phyloP scores from a whole-genome alignment of 2,888 invertebrate species.

The Urechis unicinctus region DNA sequence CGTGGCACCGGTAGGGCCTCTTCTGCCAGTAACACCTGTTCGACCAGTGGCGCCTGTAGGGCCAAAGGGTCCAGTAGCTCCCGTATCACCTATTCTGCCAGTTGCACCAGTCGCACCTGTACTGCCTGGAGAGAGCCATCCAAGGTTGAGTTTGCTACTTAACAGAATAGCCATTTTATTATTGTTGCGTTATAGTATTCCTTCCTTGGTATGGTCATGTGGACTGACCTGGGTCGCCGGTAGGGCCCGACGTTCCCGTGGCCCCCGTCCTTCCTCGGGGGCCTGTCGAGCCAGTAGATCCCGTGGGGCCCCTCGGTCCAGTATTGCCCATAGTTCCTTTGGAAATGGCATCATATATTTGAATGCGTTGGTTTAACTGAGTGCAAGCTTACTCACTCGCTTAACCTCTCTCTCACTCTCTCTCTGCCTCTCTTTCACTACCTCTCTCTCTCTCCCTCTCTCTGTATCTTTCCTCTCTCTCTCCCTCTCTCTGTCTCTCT shows the following conservation, averaged over 20 bases:
- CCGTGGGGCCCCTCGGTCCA: slow-evolving; percentile 5
- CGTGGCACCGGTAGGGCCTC: neutral
- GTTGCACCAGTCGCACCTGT: slow-evolving; percentile 2
- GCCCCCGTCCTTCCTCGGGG: slow-evolving; percentile 1
- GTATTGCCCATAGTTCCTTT: slow-evolving; percentile 12
- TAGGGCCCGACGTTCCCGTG: slow-evolving; percentile 1
- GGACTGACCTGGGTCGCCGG: neutral
- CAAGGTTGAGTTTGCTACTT: too few relatives aligned
- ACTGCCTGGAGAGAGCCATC: neutral
- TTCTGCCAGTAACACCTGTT: neutral
- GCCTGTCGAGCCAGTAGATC: slow-evolving; percentile 8
- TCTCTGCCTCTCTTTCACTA: too few relatives aligned
- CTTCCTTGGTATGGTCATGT: neutral
- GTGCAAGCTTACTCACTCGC: too few relatives aligned
- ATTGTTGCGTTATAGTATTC: too few relatives aligned
- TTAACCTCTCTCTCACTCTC: too few relatives aligned
- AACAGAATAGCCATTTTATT: too few relatives aligned
- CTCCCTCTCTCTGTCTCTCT: too few relatives aligned
- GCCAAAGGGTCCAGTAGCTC: slow-evolving; percentile 12
- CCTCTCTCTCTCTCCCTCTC: too few relatives aligned
- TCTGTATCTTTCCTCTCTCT: too few relatives aligned
- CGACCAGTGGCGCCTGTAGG: slow-evolving; percentile 8
- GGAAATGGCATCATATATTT: too few relatives aligned
- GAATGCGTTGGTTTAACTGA: too few relatives aligned
- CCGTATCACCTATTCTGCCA: slow-evolving; percentile 9